Evolutionary conservation across 2,888 invertebrate genomes (phyloP), one percentile per base, ranked within the genome.

Genomic region (Harmothoe impar): DNA sequence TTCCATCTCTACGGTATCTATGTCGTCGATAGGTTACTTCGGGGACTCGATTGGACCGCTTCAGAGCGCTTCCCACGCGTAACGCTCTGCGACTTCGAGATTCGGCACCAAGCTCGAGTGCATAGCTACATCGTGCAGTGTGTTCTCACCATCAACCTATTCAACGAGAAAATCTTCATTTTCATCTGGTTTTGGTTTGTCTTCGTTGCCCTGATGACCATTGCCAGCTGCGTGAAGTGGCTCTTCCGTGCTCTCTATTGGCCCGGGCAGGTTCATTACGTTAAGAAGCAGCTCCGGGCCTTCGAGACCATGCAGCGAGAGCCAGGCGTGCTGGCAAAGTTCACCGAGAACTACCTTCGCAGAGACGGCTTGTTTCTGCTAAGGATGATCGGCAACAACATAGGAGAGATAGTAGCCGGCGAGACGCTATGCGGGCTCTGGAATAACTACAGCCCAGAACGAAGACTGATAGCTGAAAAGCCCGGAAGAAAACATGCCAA

Each of bases 1-100:
- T 95, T 95, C 92, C 95, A 95, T 92, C 94, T 95, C 56, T 96
- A 95, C 93, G 96, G 96, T 85, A 96, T 96, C 51, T 96, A 96
- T 93, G 95, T 96, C n/a, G 94, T 96, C 91, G 95, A 95, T 91
- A 96, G 96, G 92, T 92, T 96, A 91, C 94, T 96, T 84, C 94
- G 95, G 92, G 96, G 93, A 0, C 93, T 94, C 81, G 95, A 95
- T 92, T 95, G 95, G 95, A 93, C 94, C 35, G 95, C 94, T 72
- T 95, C 95, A 5, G 94, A 94, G 7, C 92, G 94, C 12, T 96
- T 96, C 92, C 96, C 96, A 0, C 93, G 96, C 56, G 94, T 96
- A 89, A 96, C 96, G 17, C 93, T 95, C 92, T 96, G 96, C 93
- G 95, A 95, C 92, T 96, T 96, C 92, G 94, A 94, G 91, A 95